Evolutionary conservation across 1,140 invertebrate species (phyloP).

Genomic region (Trichonephila inaurata): DNA sequence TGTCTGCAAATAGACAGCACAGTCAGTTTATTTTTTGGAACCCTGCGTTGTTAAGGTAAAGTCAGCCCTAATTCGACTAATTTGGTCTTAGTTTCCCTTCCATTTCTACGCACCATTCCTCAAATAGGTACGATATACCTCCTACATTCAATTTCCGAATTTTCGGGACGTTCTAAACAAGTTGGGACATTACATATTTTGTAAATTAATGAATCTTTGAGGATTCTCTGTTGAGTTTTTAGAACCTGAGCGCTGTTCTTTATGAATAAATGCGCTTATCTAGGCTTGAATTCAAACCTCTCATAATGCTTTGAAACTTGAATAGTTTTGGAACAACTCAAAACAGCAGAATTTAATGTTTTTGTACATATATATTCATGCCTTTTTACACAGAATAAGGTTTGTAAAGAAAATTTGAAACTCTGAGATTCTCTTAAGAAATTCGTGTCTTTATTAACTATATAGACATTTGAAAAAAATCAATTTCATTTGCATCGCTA

Average conservation of each 20-base stretch:
- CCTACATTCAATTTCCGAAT: neutral
- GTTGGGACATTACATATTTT: neutral
- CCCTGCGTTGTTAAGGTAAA: slow-evolving; percentile 54
- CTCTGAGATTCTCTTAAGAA: too few species aligned
- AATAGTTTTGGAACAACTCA: too few species aligned
- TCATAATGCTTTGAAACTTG: neutral
- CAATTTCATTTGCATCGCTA: too few species aligned
- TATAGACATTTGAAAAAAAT: too few species aligned
- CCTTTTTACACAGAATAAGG: too few species aligned
- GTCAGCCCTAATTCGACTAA: slow-evolving; percentile 73
- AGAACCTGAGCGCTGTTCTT: neutral
- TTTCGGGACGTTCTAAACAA: neutral
- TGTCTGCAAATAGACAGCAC: slow-evolving; percentile 22
- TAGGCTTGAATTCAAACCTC: neutral
- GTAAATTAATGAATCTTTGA: slow-evolving; percentile 51
- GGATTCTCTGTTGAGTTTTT: neutral
- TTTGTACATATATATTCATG: too few species aligned
- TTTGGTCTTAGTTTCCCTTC: slow-evolving; percentile 52
- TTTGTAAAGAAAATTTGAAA: too few species aligned
- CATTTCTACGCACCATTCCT: neutral
- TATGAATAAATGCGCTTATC: neutral
- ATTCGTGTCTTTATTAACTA: too few species aligned
- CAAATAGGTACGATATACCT: neutral
- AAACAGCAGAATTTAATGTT: too few species aligned
- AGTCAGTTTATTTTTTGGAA: neutral